Base-by-base conservation (phyloP, 1,140 invertebrate species). In the Drosophila rufa region DNA sequence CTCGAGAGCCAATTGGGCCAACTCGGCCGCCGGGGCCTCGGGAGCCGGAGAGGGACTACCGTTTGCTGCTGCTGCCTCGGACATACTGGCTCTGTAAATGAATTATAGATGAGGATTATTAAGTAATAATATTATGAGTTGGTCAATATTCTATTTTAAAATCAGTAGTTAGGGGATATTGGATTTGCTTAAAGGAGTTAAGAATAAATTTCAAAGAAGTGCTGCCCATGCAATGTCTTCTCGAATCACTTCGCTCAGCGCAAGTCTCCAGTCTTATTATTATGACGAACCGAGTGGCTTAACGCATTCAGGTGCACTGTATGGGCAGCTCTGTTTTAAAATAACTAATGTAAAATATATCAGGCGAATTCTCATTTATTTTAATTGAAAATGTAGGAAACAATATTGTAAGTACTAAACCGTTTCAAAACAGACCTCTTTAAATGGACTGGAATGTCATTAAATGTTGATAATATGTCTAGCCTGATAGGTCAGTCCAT, bases 1-100 rank as follows among this genome's bases (percentile, higher is more conserved):
- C 67, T 91, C 91, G 27, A 92, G 48, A 14, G 91, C 92, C 75
- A 93, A 47, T 62, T 92, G 77, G 19, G 80, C 91, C 36, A 93
- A 38, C 59, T 93, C 91, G 2, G 79, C 83, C 3, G 74, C 76
- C 36, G 91, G 91, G 15, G 69, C 82, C 50, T 92, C 85, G 42
- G 78, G 42, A 22, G 84, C 75, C 36, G 82, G 65, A 6, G 82
- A 74, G 5, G 70, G 70, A 38, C 65, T 74, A 22, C 91, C 86
- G 76, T 92, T 92, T 59, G 77, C 77, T 70, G 83, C 62, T 45
- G 69, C 86, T 58, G 85, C 91, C 46, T 89, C 84, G 40, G 84
- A 92, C 91, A 92, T 92, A 46, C 14, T 74, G 50, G 56, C 42
- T 90, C 84, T 89, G 38, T 0, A 47, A 25, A 25, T 25, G 12